Percentiles rank a stretch among this genome's conserved stretches.
These are phyloP conservation scores for Eupelmus urozonus DNA, from an alignment of 2,888 invertebrate species.

Conservation along the genomic window DNA sequence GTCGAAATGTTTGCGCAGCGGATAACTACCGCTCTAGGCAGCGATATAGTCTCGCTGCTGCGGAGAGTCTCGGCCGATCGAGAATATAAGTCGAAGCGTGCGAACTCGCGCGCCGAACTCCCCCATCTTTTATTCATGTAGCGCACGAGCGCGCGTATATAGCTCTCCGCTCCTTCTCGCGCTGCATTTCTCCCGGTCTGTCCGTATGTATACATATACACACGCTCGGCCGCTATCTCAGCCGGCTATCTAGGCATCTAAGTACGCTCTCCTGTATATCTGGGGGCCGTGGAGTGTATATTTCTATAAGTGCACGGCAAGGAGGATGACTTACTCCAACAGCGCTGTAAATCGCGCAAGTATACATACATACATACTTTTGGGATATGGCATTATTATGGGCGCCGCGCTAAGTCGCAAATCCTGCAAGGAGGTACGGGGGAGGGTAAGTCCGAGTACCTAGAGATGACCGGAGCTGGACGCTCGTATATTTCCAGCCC, in stretches of 20 bases:
- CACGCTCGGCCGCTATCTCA: conserved; percentile 10
- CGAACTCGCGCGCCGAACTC: conserved; percentile 60
- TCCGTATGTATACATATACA: too few relatives aligned
- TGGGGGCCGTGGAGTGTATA: background rate
- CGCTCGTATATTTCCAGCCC: background rate
- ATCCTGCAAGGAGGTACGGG: background rate
- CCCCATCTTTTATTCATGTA: conserved; percentile 70
- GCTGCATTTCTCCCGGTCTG: conserved; percentile 17
- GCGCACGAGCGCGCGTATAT: conserved; percentile 2
- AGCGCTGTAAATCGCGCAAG: conserved; percentile 6
- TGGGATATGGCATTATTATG: conserved; percentile 38
- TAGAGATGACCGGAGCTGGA: background rate
- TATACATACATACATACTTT: conserved; percentile 8
- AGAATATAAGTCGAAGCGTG: conserved; percentile 41
- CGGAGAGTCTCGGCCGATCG: background rate
- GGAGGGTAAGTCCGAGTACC: background rate
- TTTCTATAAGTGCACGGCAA: background rate
- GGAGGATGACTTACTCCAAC: conserved; percentile 46
- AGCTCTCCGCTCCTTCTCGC: background rate
- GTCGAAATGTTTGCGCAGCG: background rate
- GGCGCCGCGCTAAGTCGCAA: background rate
- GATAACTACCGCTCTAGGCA: background rate
- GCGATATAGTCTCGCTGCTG: too few relatives aligned
- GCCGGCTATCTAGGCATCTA: conserved; percentile 42
- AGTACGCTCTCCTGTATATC: conserved; percentile 24